Conservation (phyloP, 1,140 invertebrate genomes). For the Andricus grossulariae region DNA sequence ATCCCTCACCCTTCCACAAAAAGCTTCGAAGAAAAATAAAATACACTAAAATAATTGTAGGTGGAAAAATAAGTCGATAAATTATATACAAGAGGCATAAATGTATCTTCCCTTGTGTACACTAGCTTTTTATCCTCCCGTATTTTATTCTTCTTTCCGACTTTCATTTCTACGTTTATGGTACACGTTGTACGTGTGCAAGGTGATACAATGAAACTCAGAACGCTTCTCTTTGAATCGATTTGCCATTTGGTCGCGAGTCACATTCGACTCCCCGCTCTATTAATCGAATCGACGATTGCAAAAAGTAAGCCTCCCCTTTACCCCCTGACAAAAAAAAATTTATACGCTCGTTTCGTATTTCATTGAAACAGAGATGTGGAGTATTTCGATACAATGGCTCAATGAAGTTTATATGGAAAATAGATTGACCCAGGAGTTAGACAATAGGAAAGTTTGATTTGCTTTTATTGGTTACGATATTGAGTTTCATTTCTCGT, state of each 20-base stretch:
- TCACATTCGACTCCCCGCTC: constrained; percentile 39
- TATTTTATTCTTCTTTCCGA: neutral
- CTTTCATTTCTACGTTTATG: neutral
- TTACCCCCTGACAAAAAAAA: neutral
- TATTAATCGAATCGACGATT: constrained; percentile 38
- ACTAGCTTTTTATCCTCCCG: neutral
- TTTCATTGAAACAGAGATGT: constrained; percentile 25
- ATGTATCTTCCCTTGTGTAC: neutral
- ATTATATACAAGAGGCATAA: neutral
- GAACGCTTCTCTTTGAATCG: constrained; percentile 36
- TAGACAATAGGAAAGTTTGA: neutral
- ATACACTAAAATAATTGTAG: neutral
- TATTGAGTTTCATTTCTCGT: neutral
- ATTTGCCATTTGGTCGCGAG: constrained; percentile 39
- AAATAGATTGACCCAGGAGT: neutral
- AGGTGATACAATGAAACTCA: neutral
- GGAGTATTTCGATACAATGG: constrained; percentile 19
- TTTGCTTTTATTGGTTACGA: neutral
- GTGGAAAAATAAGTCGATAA: neutral
- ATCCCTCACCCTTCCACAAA: no score
- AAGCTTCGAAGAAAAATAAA: no score
- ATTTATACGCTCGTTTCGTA: constrained; percentile 22
- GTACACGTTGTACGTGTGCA: neutral
- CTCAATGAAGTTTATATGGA: constrained; percentile 2
- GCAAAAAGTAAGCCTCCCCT: neutral